Evolutionary conservation across 2,888 invertebrate species (phyloP), one percentile per base, ranked within the genome.

Genomic region (Ormyrus nitidulus): DNA sequence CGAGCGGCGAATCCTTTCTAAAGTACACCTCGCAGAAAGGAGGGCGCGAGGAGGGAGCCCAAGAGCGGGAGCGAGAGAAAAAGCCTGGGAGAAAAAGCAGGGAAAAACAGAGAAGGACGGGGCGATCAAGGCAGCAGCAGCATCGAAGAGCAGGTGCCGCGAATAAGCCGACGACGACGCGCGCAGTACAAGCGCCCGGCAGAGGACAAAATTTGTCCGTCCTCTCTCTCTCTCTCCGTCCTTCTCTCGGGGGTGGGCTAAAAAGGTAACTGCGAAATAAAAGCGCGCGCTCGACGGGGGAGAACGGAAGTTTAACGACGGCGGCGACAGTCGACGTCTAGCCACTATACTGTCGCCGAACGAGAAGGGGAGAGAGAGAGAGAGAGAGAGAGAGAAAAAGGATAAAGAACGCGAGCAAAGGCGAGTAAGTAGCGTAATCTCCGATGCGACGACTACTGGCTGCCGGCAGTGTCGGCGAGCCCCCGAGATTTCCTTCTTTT

Each of bases 261-360:
- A 34, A 61, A 62, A 62, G 76, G 69, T 70, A 61, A 76, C 74
- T 65, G 70, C 62, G 54, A 77, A 77, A 80, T 77, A 80, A 80
- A 77, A 80, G 51, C 62, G 66, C 3, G 61, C 49, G 71, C 34
- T 5, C 9, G 54, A 48, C 19, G 11, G 54, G 2, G 9, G 46
- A 34, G 34, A 34, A 34, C 34, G 53, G 34, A 62, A 76, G 62
- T 80, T 72, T 80, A 76, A 76, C 76, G 76, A 76, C 66, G 71
- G 19, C 13, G 10, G 6, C 48, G 46, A 34, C 34, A 34, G 34
- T 4, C 46, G 70, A 64, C 64, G 34, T 34, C 68, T 61, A 59
- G 34, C 51, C 49, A 19, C 46, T 44, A 49, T 19, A 19, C 19
- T 19, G 19, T 19, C 44, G 9, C 46, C 10, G 53, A 66, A 51